Percentiles rank a stretch among this genome's conserved stretches.
Conservation (phyloP, 2,888 invertebrate species). For the Habrosyne pyritoides region DNA sequence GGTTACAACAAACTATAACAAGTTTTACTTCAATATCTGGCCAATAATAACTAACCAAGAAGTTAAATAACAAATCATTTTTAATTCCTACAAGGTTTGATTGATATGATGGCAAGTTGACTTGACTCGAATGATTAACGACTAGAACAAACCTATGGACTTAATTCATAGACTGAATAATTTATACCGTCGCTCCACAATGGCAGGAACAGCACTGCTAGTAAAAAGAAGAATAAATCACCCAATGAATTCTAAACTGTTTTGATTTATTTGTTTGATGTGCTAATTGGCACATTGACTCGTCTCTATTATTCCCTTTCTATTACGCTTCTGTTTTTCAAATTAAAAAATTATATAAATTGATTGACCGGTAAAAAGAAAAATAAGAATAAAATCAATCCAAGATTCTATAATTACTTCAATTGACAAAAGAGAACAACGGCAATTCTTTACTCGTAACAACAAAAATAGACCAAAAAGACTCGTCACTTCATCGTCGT, state of each 20-base stretch:
- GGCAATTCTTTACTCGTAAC: background rate
- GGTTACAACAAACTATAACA: too few species aligned
- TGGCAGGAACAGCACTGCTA: background rate
- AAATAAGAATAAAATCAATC: too few species aligned
- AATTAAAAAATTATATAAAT: too few species aligned
- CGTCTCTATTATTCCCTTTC: background rate
- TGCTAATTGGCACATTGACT: background rate
- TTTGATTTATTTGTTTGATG: background rate
- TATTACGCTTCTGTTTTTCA: background rate
- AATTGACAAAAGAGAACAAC: background rate
- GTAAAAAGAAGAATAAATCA: background rate
- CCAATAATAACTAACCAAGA: too few species aligned
- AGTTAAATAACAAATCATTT: too few species aligned
- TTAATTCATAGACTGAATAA: background rate
- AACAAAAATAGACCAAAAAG: conserved; percentile 5
- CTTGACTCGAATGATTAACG: background rate
- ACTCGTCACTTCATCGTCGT: conserved; percentile 22
- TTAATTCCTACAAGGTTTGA: too few species aligned
- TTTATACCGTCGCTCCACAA: background rate
- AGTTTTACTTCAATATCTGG: too few species aligned
- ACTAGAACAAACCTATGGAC: background rate
- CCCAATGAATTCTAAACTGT: background rate
- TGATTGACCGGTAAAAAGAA: too few species aligned
- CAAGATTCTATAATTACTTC: background rate
- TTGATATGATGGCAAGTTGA: background rate